phyloP scores from a whole-genome alignment of 1,140 invertebrate genomes.

The Solenopsis invicta region DNA sequence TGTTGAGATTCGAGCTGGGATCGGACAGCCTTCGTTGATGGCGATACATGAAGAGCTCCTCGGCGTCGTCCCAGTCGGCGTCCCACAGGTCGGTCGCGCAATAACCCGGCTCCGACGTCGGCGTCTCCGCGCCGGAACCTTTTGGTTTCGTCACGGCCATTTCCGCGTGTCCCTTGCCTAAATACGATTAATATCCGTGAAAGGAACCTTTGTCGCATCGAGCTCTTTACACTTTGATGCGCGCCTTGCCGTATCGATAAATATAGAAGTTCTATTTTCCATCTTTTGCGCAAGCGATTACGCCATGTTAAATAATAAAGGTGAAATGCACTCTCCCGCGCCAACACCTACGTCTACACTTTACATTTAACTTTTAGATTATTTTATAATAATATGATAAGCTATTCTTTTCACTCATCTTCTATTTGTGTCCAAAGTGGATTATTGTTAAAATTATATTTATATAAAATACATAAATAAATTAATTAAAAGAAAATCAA shows the following conservation, averaged over 20 bases:
- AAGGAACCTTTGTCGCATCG: background rate
- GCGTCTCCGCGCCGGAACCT: conserved; percentile 96
- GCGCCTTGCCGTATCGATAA: background rate
- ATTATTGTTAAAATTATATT: conserved; percentile 12
- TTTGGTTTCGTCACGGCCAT: conserved; percentile 98
- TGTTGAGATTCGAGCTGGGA: conserved; percentile 97
- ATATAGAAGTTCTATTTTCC: conserved; percentile 14
- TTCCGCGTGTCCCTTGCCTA: conserved; percentile 97
- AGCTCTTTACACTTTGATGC: background rate
- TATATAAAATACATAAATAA: background rate
- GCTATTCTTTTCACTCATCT: background rate
- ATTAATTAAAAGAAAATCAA: background rate
- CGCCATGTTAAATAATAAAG: conserved; percentile 2
- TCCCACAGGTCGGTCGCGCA: conserved; percentile 95
- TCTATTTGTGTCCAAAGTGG: background rate
- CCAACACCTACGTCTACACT: background rate
- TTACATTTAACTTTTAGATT: background rate
- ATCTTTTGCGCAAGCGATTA: conserved; percentile 18
- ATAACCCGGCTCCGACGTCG: conserved; percentile 96
- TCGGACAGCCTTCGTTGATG: conserved; percentile 96
- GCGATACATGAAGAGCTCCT: conserved; percentile 93
- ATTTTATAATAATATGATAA: background rate
- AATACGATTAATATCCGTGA: background rate
- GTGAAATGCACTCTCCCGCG: background rate
- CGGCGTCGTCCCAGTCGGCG: conserved; percentile 95